These are phyloP conservation scores for Drosophila ercepeae DNA, from an alignment of 1,140 invertebrate genomes.

Conservation along the genomic window DNA sequence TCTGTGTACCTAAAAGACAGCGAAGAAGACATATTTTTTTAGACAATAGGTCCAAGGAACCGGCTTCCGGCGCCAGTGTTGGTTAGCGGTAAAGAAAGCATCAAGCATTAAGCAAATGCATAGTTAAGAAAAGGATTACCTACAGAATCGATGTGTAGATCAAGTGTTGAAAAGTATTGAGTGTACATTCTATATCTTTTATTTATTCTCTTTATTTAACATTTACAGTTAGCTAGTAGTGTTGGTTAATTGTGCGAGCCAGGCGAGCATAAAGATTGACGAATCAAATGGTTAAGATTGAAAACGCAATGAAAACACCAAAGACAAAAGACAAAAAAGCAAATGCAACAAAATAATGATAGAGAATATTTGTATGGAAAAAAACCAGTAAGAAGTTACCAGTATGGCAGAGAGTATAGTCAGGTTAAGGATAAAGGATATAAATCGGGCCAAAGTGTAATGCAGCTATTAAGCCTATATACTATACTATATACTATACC, in stretches of 20 bases:
- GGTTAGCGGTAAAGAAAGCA: neutral
- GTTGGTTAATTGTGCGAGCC: constrained; percentile 35
- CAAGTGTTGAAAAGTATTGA: constrained; percentile 14
- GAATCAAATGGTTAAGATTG: constrained; percentile 54
- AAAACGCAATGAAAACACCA: constrained; percentile 73
- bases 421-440: constrained; percentile 10
- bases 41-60: constrained; percentile 19
- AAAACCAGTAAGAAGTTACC: constrained; percentile 16
- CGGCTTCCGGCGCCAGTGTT: neutral
- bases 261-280: constrained; percentile 3
- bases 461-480: constrained; percentile 3
- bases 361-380: constrained; percentile 10
- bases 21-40: constrained; percentile 30
- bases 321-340: constrained; percentile 47
- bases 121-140: constrained; percentile 22
- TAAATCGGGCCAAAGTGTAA: constrained; percentile 12
- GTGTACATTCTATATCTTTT: constrained; percentile 1
- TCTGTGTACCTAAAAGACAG: constrained; percentile 5
- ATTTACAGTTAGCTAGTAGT: constrained; percentile 29
- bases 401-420: constrained; percentile 5
- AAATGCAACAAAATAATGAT: constrained; percentile 22
- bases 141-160: constrained; percentile 4
- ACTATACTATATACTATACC: no score
- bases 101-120: constrained; percentile 58
- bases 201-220: neutral